Conservation (phyloP, 2,888 invertebrate species). For the Stenichneumon culpator region DNA sequence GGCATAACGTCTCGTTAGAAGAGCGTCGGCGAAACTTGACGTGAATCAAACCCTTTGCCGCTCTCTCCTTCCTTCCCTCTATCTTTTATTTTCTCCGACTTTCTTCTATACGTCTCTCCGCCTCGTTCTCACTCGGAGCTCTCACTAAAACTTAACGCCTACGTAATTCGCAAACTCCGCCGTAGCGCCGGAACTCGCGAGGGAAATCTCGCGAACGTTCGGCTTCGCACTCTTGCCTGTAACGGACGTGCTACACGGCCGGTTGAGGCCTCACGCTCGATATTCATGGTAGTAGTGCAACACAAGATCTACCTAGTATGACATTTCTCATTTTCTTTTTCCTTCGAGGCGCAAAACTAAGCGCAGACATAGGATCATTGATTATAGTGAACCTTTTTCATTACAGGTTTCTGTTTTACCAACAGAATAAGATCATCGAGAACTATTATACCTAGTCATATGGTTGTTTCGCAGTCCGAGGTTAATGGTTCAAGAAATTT, state of each 20-base stretch:
- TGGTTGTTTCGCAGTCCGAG: too few relatives aligned
- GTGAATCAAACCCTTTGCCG: slow-evolving; percentile 17
- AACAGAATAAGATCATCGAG: too few relatives aligned
- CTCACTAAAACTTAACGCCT: slow-evolving; percentile 11
- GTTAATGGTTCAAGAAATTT: too few relatives aligned
- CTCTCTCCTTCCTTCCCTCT: slow-evolving; percentile 15
- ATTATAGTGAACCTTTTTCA: too few relatives aligned
- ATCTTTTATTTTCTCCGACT: slow-evolving; percentile 21
- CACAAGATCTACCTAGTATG: too few relatives aligned
- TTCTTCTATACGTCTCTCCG: slow-evolving; percentile 12
- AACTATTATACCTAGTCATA: too few relatives aligned
- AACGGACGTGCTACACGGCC: neutral
- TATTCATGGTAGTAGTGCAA: neutral
- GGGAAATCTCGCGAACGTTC: slow-evolving; percentile 56
- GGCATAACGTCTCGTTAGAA: slow-evolving; percentile 72
- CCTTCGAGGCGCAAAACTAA: too few relatives aligned
- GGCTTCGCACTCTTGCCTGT: slow-evolving; percentile 14
- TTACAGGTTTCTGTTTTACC: too few relatives aligned
- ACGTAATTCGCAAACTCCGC: neutral
- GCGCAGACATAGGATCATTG: too few relatives aligned
- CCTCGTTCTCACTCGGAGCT: slow-evolving; percentile 3
- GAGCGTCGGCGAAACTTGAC: slow-evolving; percentile 32
- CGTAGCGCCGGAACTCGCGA: slow-evolving; percentile 26
- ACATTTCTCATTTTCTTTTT: too few relatives aligned
- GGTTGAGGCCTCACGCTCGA: neutral